phyloP scores from a whole-genome alignment of 2,797 vertebrate genomes.

The Hypotaenidia philippensis region DNA sequence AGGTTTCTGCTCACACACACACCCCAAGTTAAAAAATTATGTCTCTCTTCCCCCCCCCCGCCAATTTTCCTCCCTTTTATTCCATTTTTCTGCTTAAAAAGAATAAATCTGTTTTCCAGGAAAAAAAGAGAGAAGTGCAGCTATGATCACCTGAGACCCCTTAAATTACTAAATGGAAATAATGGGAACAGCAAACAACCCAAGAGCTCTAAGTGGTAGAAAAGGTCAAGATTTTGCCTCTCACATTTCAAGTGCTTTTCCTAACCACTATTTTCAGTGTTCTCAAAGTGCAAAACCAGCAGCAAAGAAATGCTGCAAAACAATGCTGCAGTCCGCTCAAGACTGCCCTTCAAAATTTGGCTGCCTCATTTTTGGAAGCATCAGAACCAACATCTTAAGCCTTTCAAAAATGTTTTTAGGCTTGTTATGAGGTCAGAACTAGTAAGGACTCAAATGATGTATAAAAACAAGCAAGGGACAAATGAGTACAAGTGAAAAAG shows the following conservation, averaged over 20 bases:
- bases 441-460: neutral
- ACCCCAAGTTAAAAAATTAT: neutral
- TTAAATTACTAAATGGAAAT: neutral
- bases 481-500: neutral
- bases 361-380: neutral
- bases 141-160: neutral
- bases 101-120: neutral
- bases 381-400: neutral
- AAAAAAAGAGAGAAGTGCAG: neutral
- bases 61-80: neutral
- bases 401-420: neutral
- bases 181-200: neutral
- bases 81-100: neutral
- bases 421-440: neutral
- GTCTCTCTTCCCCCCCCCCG: neutral
- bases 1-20: rapidly evolving
- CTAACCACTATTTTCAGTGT: neutral
- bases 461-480: neutral
- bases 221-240: slow-evolving; percentile 4
- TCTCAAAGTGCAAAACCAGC: neutral
- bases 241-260: neutral
- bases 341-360: neutral
- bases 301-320: neutral
- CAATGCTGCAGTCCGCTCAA: neutral
- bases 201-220: neutral